Percentiles rank a stretch among this genome's conserved stretches.
These are phyloP conservation scores for Notothenia coriiceps DNA, from an alignment of 2,113 vertebrate genomes.

Conservation along the genomic window DNA sequence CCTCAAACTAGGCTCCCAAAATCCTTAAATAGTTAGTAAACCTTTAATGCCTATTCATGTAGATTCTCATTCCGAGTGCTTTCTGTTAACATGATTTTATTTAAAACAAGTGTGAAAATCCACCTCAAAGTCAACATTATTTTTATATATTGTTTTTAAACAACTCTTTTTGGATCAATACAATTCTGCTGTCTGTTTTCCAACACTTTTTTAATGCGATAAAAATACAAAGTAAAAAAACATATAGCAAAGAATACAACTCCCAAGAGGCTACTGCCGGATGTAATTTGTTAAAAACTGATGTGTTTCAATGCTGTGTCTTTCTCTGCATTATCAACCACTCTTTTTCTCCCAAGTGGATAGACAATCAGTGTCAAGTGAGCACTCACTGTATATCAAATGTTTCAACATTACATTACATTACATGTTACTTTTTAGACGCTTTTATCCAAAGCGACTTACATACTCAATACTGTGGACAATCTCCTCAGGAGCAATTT, in stretches of 20 bases:
- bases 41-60: not conserved
- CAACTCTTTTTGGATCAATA: slow-evolving; percentile 1
- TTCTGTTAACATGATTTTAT: not conserved
- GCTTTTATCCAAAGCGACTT: no score
- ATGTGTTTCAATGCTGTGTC: not conserved
- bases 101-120: not conserved
- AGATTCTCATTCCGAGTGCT: not conserved
- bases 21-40: not conserved
- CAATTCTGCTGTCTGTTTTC: slow-evolving; percentile 1
- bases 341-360: slow-evolving; percentile 2
- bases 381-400: slow-evolving; percentile 17
- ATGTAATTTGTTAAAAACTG: slow-evolving; percentile 11
- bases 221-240: slow-evolving; percentile 1
- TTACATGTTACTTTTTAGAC: no score
- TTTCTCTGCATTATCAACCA: slow-evolving; percentile 4
- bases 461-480: no score
- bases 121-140: not conserved
- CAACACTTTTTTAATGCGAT: slow-evolving; percentile 16
- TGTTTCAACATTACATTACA: not conserved
- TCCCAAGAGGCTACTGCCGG: not conserved
- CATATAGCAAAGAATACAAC: not conserved
- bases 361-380: slow-evolving; percentile 3
- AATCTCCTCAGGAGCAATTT: no score
- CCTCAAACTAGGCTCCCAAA: not conserved
- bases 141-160: no score